phyloP scores from a whole-genome alignment of 2,888 invertebrate genomes.

The Cerastoderma edule region DNA sequence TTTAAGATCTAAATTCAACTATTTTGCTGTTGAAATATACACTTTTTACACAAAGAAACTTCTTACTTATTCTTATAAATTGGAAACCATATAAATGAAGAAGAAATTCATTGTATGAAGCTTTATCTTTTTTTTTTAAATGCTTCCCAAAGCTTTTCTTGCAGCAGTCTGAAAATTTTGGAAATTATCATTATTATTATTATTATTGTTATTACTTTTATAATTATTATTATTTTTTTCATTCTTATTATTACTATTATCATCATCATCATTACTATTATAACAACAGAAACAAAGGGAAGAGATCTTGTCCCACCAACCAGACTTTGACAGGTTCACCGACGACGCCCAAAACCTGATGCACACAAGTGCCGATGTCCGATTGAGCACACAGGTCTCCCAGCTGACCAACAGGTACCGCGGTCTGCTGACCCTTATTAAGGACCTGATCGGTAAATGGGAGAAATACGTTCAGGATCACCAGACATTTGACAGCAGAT shows the following conservation, averaged over 20 bases:
- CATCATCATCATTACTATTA: background rate
- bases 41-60: no score
- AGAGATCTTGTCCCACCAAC: slow-evolving; percentile 91
- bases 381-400: slow-evolving; percentile 90
- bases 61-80: no score
- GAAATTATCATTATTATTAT: background rate
- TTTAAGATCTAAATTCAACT: no score
- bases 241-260: background rate
- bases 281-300: slow-evolving; percentile 86
- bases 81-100: no score
- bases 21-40: no score
- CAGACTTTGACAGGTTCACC: slow-evolving; percentile 93
- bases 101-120: no score
- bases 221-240: background rate
- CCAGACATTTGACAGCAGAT: slow-evolving; percentile 95
- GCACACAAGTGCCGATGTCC: slow-evolving; percentile 91
- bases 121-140: no score
- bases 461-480: slow-evolving; percentile 95
- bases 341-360: slow-evolving; percentile 94
- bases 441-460: slow-evolving; percentile 95
- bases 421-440: slow-evolving; percentile 94
- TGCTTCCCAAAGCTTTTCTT: no score
- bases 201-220: slow-evolving; percentile 4
- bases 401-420: slow-evolving; percentile 97
- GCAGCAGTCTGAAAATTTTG: background rate